Conservation (phyloP, 2,797 vertebrate genomes). For the Smutsia gigantea region DNA sequence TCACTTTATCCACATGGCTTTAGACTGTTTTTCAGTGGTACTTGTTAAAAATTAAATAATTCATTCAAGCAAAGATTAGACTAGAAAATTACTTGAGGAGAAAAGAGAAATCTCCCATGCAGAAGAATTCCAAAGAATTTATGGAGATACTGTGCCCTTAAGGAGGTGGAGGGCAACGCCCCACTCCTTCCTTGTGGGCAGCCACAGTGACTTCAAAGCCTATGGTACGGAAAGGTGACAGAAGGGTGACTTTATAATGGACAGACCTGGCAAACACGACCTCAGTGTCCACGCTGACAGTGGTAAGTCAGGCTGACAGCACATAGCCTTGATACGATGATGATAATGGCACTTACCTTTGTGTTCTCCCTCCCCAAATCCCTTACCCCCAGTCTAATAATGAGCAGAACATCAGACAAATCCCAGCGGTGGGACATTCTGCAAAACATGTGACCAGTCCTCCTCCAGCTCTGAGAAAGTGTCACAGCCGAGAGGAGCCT, state of each 20-base stretch:
- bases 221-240: background rate
- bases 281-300: background rate
- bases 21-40: background rate
- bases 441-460: background rate
- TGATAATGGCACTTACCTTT: background rate
- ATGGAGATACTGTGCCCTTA: background rate
- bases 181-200: background rate
- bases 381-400: background rate
- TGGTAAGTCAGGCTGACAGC: no score
- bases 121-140: conserved; percentile 18
- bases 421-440: background rate
- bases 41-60: conserved; percentile 32
- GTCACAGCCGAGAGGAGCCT: background rate
- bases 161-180: background rate
- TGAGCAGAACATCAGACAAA: background rate
- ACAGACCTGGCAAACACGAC: background rate
- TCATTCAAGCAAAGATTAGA: background rate
- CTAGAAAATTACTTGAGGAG: background rate
- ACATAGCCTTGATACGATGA: background rate
- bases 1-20: background rate
- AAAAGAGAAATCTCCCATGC: background rate
- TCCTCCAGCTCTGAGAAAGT: background rate
- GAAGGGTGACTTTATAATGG: background rate
- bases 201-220: background rate
- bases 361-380: background rate